Evolutionary conservation across 2,113 vertebrate species (phyloP).

Genomic region (Zapus hudsonius): DNA sequence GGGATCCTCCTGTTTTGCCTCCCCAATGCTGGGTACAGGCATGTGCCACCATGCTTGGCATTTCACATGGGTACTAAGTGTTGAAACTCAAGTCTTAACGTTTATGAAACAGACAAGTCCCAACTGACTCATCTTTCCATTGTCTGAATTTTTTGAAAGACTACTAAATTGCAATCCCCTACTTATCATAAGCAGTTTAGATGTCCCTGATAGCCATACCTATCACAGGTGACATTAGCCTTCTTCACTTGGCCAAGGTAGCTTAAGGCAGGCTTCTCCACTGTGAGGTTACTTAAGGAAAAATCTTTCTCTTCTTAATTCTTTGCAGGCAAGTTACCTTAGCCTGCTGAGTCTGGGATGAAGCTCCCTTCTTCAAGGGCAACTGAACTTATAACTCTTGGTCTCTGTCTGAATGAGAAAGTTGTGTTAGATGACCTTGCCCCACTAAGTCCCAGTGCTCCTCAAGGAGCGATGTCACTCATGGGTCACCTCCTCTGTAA

Average conservation of each 20-base stretch:
- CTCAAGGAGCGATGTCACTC: neutral
- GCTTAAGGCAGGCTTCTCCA: neutral
- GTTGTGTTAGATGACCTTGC: neutral
- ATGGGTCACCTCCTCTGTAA: neutral
- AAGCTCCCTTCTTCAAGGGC: neutral
- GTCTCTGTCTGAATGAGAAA: neutral
- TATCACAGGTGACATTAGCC: accelerated
- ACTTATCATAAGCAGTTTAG: accelerated
- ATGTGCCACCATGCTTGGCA: no score
- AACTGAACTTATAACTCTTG: neutral
- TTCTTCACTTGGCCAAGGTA: neutral
- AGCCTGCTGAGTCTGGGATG: neutral
- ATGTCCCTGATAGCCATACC: accelerated
- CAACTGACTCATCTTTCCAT: no score
- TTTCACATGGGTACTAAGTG: no score
- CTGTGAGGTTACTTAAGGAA: neutral
- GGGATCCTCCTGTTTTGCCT: no score
- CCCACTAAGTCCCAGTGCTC: neutral
- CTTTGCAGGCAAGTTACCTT: neutral
- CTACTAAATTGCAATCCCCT: accelerated
- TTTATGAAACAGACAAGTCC: no score
- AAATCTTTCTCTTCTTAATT: neutral
- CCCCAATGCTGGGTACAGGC: no score
- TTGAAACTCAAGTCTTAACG: no score
- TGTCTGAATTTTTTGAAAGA: neutral